Percentiles rank a stretch among this genome's conserved stretches.
Conservation (phyloP, 2,797 vertebrate genomes). For the Spinus olivaceus region DNA sequence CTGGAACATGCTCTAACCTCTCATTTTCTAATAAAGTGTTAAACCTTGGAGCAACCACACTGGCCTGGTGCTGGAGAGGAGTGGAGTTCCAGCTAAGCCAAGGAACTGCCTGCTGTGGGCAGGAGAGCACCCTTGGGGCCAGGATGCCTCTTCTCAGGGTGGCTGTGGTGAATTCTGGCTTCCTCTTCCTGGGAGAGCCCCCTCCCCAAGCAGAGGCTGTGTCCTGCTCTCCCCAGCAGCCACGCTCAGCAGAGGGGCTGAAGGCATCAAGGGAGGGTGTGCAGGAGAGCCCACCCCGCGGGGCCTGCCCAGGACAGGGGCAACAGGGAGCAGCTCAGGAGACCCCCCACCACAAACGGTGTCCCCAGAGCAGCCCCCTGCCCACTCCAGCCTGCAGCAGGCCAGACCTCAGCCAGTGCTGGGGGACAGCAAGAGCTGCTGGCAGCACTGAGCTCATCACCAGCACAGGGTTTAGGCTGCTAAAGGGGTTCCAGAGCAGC, state of each 20-base stretch:
- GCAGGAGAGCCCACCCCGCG: not conserved
- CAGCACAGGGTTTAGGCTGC: rapidly evolving
- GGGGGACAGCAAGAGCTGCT: not conserved
- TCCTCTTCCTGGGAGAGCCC: not conserved
- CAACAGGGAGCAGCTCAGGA: rapidly evolving
- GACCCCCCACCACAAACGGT: rapidly evolving
- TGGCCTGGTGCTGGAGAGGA: not conserved
- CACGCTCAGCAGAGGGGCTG: not conserved
- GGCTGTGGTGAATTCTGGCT: not conserved
- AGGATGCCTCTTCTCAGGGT: rapidly evolving
- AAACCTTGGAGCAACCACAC: not conserved
- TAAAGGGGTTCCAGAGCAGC: not conserved
- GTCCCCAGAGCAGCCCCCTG: not conserved
- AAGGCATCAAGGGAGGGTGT: not conserved
- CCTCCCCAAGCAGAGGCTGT: not conserved
- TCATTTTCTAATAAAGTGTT: conserved; percentile 51
- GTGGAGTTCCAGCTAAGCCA: not conserved
- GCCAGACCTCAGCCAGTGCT: rapidly evolving
- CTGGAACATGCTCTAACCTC: conserved; percentile 46
- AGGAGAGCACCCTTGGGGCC: not conserved
- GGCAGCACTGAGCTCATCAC: not conserved
- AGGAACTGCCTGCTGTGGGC: rapidly evolving
- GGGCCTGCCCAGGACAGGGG: not conserved
- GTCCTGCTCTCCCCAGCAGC: not conserved
- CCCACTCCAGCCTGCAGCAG: not conserved